A percentile compares a stretch with the other conserved stretches of the same genome.
Conservation (phyloP, 2,888 invertebrate genomes). For the Bugulina stolonifera region DNA sequence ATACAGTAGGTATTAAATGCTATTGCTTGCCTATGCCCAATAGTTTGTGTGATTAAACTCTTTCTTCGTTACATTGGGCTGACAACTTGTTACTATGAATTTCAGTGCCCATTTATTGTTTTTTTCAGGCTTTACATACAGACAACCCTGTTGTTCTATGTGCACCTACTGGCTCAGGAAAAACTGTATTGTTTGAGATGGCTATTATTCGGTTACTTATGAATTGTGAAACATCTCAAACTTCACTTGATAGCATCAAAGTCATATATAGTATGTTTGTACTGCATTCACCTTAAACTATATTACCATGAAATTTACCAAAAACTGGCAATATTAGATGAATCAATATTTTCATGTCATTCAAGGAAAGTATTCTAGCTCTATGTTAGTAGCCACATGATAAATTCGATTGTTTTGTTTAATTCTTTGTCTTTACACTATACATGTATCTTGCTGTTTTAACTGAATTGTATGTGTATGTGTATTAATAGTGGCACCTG, state of each 20-base stretch:
- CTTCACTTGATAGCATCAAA: background rate
- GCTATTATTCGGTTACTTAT: slow-evolving; percentile 66
- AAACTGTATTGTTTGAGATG: slow-evolving; percentile 76
- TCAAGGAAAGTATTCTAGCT: too few species aligned
- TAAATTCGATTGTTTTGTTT: too few species aligned
- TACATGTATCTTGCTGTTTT: too few species aligned
- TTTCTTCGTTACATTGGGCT: background rate
- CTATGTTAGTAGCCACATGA: too few species aligned
- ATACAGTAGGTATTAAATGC: slow-evolving; percentile 58
- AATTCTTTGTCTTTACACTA: too few species aligned
- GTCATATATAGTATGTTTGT: slow-evolving; percentile 27
- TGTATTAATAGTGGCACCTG: slow-evolving; percentile 64
- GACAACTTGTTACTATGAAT: background rate
- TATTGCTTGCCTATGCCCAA: too few species aligned
- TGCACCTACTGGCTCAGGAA: slow-evolving; percentile 77
- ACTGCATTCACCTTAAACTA: too few species aligned
- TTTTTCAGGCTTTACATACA: slow-evolving; percentile 51
- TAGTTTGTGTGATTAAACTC: background rate
- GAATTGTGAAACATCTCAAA: slow-evolving; percentile 54
- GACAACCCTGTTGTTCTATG: slow-evolving; percentile 69
- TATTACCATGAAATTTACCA: too few species aligned
- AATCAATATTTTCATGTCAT: too few species aligned
- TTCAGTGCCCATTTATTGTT: background rate
- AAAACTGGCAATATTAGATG: too few species aligned
- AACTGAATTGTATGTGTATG: too few species aligned